Conservation (phyloP, 2,113 vertebrate genomes). For the Acrocephalus arundinaceus region DNA sequence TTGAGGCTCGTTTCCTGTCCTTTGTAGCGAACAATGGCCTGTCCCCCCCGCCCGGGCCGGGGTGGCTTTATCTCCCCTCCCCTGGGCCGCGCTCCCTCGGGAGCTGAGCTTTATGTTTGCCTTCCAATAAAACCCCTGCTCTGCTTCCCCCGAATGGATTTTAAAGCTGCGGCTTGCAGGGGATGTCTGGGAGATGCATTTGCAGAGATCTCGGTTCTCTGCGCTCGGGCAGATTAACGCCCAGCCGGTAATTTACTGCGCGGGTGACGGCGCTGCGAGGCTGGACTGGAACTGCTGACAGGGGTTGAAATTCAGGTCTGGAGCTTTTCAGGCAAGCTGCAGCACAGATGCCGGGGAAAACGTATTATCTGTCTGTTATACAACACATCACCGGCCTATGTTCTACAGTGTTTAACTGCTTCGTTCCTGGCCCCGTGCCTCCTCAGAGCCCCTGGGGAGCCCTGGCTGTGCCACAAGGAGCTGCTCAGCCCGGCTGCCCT, state of each 20-base stretch:
- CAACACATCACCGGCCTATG: neutral
- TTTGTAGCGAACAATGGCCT: conserved; percentile 48
- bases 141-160: neutral
- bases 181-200: neutral
- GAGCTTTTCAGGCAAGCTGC: conserved; percentile 7
- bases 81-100: neutral
- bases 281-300: neutral
- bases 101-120: neutral
- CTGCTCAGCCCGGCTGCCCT: neutral
- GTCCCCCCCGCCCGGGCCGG: neutral
- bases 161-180: neutral
- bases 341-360: neutral
- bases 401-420: neutral
- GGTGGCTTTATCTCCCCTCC: neutral
- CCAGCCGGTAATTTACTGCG: neutral
- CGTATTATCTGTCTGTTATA: neutral
- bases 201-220: neutral
- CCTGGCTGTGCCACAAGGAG: neutral
- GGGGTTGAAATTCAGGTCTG: neutral
- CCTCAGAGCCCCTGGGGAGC: neutral
- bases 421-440: neutral
- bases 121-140: neutral
- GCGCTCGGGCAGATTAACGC: neutral
- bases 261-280: neutral
- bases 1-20: conserved; percentile 57